phyloP scores from a whole-genome alignment of 2,113 vertebrate species.

The Gobius niger region DNA sequence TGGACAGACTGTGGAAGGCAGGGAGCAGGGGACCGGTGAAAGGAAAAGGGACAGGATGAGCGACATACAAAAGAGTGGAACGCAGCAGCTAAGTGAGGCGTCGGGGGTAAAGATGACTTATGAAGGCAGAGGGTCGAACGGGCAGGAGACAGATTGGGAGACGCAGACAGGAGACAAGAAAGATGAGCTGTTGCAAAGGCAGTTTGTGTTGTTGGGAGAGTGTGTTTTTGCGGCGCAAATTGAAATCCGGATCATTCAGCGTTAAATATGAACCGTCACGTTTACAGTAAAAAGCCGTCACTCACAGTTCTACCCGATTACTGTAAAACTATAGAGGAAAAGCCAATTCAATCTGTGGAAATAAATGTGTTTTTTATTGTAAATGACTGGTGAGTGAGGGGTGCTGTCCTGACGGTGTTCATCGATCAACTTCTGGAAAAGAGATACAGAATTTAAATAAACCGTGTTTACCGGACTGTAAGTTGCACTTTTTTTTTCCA shows the following conservation, averaged over 20 bases:
- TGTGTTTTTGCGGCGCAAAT: constrained; percentile 18
- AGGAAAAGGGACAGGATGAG: constrained; percentile 31
- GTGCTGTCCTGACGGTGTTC: too few species aligned
- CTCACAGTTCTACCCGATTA: neutral
- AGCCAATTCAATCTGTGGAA: neutral
- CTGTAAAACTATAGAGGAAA: neutral
- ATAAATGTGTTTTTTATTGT: neutral
- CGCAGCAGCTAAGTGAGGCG: constrained; percentile 35
- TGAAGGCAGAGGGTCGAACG: constrained; percentile 2
- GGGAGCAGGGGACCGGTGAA: neutral
- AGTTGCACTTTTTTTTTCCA: too few species aligned
- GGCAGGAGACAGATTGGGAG: constrained; percentile 35
- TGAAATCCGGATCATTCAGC: constrained; percentile 14
- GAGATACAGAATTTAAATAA: too few species aligned
- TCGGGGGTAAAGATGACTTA: neutral
- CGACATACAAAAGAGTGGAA: constrained; percentile 13
- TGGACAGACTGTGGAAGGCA: neutral
- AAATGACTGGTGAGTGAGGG: neutral
- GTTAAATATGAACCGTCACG: neutral
- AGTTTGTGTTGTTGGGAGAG: constrained; percentile 24
- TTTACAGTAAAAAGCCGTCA: neutral
- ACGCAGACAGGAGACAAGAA: constrained; percentile 25
- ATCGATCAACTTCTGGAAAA: too few species aligned
- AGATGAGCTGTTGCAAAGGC: constrained; percentile 15
- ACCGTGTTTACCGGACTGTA: too few species aligned